These are phyloP conservation scores for Lonchura striata DNA, from an alignment of 2,113 vertebrate species.

Conservation along the genomic window DNA sequence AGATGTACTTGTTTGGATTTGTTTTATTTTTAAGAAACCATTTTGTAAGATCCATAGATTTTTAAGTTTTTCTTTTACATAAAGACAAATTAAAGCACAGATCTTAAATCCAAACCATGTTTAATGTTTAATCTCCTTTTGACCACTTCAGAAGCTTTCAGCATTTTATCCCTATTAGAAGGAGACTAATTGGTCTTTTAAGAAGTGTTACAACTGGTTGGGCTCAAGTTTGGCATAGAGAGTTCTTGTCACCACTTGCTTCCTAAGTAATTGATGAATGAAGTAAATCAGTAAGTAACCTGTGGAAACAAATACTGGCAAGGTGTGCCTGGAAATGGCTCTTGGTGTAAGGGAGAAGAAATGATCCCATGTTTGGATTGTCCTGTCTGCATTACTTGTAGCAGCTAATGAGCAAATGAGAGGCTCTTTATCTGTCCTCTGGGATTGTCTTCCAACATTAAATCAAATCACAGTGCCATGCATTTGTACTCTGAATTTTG, in stretches of 20 bases:
- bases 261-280: neutral
- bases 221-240: neutral
- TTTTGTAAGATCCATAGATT: neutral
- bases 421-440: neutral
- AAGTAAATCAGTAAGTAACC: neutral
- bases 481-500: neutral
- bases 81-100: neutral
- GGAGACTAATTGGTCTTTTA: neutral
- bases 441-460: neutral
- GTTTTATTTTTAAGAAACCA: neutral
- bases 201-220: neutral
- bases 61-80: neutral
- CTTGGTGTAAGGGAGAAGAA: neutral
- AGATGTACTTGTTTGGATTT: neutral
- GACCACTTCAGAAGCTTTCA: neutral
- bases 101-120: neutral
- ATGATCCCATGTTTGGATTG: neutral
- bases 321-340: neutral
- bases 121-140: neutral
- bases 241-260: neutral
- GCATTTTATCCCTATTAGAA: neutral
- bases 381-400: neutral
- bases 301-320: neutral
- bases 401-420: neutral
- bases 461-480: neutral